phyloP scores from a whole-genome alignment of 2,113 vertebrate genomes.

The Merops nubicus region DNA sequence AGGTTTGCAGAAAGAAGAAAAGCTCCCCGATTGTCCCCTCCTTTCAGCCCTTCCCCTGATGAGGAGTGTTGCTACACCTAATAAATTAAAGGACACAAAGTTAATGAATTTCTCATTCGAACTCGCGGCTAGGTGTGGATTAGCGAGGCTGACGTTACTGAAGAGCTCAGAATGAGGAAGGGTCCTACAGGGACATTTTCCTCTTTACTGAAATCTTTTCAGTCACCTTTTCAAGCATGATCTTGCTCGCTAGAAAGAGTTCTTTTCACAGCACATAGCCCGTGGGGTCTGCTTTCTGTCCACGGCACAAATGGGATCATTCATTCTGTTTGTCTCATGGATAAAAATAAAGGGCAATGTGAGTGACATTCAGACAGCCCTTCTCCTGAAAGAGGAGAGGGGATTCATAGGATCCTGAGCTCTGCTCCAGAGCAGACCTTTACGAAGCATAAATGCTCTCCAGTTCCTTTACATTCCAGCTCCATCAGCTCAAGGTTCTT shows the following conservation, averaged over 20 bases:
- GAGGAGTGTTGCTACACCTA: slow-evolving; percentile 65
- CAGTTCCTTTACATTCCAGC: slow-evolving; percentile 23
- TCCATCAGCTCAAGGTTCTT: background rate
- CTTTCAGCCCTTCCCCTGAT: slow-evolving; percentile 48
- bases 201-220: slow-evolving; percentile 43
- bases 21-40: background rate
- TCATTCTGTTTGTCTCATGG: slow-evolving; percentile 64
- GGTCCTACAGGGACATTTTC: slow-evolving; percentile 53
- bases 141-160: slow-evolving; percentile 38
- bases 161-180: slow-evolving; percentile 45
- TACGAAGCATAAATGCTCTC: background rate
- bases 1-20: slow-evolving; percentile 12
- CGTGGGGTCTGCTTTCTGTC: slow-evolving; percentile 53
- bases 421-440: background rate
- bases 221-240: slow-evolving; percentile 45
- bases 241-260: slow-evolving; percentile 14
- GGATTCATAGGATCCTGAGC: background rate
- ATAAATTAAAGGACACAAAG: slow-evolving; percentile 73
- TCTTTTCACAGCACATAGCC: slow-evolving; percentile 34
- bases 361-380: slow-evolving; percentile 56
- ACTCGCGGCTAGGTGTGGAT: slow-evolving; percentile 62
- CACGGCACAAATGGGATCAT: slow-evolving; percentile 2
- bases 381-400: slow-evolving; percentile 41
- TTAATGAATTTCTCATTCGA: slow-evolving; percentile 66
- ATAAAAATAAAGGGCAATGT: slow-evolving; percentile 55